Evolutionary conservation across 2,797 vertebrate genomes (phyloP).

Genomic region (Melanogrammus aeglefinus): DNA sequence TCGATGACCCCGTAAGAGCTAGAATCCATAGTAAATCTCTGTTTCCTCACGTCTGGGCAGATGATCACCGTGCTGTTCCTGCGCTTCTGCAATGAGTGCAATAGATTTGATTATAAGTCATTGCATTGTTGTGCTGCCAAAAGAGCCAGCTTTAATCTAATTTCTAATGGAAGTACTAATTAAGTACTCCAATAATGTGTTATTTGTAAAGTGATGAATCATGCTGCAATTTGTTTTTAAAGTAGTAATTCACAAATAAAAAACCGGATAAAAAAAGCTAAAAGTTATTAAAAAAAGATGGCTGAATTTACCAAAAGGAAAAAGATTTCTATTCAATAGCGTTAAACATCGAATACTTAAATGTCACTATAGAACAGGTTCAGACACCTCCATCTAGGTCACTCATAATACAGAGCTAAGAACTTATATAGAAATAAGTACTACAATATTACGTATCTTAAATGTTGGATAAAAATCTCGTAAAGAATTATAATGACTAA

Average conservation of each 20-base stretch:
- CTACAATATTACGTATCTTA: too few relatives aligned
- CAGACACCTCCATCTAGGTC: neutral
- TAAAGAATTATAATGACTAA: conserved; percentile 49
- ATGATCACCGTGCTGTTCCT: conserved; percentile 72
- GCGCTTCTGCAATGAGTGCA: neutral
- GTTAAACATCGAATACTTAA: neutral
- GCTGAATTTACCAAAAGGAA: neutral
- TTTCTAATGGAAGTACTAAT: conserved; percentile 3
- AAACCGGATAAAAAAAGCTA: neutral
- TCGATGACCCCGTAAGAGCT: conserved; percentile 99
- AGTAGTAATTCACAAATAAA: neutral
- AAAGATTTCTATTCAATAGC: neutral
- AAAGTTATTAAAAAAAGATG: neutral
- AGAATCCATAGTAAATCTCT: conserved; percentile 99
- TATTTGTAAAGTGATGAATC: conserved; percentile 51
- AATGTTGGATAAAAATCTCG: too few relatives aligned
- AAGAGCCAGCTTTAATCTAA: neutral
- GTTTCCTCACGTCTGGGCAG: conserved; percentile 93
- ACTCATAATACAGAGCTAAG: too few relatives aligned
- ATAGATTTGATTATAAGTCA: neutral
- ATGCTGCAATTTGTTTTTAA: conserved; percentile 67
- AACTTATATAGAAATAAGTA: too few relatives aligned
- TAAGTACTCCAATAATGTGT: conserved; percentile 20
- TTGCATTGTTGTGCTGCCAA: neutral
- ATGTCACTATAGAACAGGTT: neutral